Evolutionary conservation across 2,113 vertebrate genomes (phyloP).

Genomic region (Microcebus tavaratra): DNA sequence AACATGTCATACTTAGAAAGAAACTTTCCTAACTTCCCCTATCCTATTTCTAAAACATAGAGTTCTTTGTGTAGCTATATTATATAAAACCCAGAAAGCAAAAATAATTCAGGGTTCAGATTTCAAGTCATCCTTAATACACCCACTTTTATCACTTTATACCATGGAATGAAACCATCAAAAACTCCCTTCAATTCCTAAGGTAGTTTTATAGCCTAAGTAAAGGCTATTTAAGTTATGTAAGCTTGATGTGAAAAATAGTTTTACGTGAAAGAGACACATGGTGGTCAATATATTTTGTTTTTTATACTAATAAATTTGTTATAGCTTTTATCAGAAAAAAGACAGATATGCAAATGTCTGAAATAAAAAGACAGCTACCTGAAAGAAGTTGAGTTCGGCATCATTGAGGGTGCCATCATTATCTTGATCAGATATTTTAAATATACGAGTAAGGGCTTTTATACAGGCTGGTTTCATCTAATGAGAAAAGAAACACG

Average conservation of each 20-base stretch:
- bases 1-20: not conserved
- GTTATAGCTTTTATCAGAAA: not conserved
- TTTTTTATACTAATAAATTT: not conserved
- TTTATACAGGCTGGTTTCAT: constrained; percentile 97
- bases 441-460: constrained; percentile 97
- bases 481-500: constrained; percentile 80
- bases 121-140: not conserved
- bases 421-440: constrained; percentile 98
- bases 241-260: not conserved
- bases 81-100: constrained; percentile 42
- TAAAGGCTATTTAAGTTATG: not conserved
- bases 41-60: not conserved
- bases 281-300: not conserved
- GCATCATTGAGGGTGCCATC: constrained; percentile 98
- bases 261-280: constrained; percentile 26
- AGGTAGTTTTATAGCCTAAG: not conserved
- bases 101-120: not conserved
- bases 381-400: constrained; percentile 99
- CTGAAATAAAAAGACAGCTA: constrained; percentile 72
- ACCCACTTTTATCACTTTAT: not conserved
- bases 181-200: not conserved
- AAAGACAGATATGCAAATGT: not conserved
- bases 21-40: not conserved
- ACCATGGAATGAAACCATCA: not conserved
- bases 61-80: constrained; percentile 8